Conservation (phyloP, 2,888 invertebrate species). For the Cacoxenus indagator region DNA sequence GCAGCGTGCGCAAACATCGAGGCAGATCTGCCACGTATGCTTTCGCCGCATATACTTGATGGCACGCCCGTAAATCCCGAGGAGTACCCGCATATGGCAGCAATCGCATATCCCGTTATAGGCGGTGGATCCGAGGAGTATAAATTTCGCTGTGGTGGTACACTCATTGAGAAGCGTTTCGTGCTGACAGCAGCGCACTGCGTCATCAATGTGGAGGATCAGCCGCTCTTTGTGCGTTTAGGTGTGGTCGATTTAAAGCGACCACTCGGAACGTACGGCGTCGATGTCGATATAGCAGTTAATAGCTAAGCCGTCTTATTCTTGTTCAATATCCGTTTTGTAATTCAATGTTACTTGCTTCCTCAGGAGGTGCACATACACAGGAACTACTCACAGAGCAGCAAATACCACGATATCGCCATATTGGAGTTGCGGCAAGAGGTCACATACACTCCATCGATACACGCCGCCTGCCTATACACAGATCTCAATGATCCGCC, state of each 20-base stretch:
- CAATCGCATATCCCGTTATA: slow-evolving; percentile 50
- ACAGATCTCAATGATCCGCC: slow-evolving; percentile 50
- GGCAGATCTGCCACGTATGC: not conserved
- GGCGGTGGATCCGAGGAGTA: slow-evolving; percentile 30
- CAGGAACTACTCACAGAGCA: slow-evolving; percentile 48
- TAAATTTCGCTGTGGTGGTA: slow-evolving; percentile 59
- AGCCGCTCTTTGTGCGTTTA: slow-evolving; percentile 57
- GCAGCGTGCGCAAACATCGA: not conserved
- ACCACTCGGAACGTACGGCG: slow-evolving; percentile 3
- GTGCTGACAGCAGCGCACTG: slow-evolving; percentile 67
- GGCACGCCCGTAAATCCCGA: slow-evolving; percentile 45
- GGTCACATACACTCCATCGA: slow-evolving; percentile 30
- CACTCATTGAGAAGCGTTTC: slow-evolving; percentile 56
- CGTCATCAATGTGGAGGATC: slow-evolving; percentile 34
- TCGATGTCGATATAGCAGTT: slow-evolving; percentile 52
- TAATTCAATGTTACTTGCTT: not conserved
- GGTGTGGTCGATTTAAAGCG: slow-evolving; percentile 54
- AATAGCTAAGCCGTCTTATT: slow-evolving; percentile 10
- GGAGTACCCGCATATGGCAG: slow-evolving; percentile 67
- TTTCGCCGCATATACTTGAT: not conserved
- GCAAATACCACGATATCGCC: slow-evolving; percentile 62
- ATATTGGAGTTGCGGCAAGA: slow-evolving; percentile 50
- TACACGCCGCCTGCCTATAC: slow-evolving; percentile 57
- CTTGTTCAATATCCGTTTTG: not conserved
- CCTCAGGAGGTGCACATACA: slow-evolving; percentile 52